phyloP scores from a whole-genome alignment of 1,140 invertebrate species.

The Drosophila tsacasi region DNA sequence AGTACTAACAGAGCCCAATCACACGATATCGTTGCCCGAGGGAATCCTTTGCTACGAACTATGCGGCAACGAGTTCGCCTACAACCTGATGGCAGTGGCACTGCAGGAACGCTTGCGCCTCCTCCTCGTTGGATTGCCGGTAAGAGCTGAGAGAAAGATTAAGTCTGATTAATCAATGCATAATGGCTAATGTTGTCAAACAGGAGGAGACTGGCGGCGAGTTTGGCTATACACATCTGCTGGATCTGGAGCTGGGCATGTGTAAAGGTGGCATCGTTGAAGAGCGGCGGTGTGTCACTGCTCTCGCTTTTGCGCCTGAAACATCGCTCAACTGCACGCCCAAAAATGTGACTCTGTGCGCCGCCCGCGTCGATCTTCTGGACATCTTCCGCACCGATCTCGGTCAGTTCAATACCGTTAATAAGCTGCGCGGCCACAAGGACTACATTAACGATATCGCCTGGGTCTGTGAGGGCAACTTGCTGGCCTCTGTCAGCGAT shows the following conservation, averaged over 20 bases:
- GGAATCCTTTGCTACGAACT: constrained; percentile 67
- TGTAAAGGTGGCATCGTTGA: neutral
- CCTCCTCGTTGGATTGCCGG: constrained; percentile 71
- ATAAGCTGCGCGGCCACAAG: constrained; percentile 86
- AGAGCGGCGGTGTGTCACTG: constrained; percentile 79
- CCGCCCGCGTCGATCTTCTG: constrained; percentile 87
- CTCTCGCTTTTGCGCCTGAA: constrained; percentile 88
- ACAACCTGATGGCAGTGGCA: constrained; percentile 71
- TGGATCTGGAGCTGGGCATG: constrained; percentile 86
- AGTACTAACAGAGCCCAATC: constrained; percentile 43
- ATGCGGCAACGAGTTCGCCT: constrained; percentile 75
- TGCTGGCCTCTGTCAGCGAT: constrained; percentile 91
- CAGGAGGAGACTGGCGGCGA: constrained; percentile 72
- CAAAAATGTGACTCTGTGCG: constrained; percentile 87
- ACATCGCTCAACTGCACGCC: constrained; percentile 88
- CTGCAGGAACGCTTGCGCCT: constrained; percentile 54
- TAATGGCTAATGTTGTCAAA: neutral
- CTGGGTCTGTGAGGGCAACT: constrained; percentile 89
- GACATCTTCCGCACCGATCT: constrained; percentile 87
- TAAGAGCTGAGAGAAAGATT: constrained; percentile 27
- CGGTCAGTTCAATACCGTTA: constrained; percentile 83
- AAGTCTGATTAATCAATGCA: neutral
- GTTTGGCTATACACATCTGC: constrained; percentile 71
- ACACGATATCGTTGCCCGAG: constrained; percentile 54
- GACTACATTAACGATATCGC: constrained; percentile 90